A percentile compares a stretch with the other conserved stretches of the same genome.
phyloP scores from a whole-genome alignment of 30 jellyfish, hydroid and myxozoan species.

The Aurelia sp. region DNA sequence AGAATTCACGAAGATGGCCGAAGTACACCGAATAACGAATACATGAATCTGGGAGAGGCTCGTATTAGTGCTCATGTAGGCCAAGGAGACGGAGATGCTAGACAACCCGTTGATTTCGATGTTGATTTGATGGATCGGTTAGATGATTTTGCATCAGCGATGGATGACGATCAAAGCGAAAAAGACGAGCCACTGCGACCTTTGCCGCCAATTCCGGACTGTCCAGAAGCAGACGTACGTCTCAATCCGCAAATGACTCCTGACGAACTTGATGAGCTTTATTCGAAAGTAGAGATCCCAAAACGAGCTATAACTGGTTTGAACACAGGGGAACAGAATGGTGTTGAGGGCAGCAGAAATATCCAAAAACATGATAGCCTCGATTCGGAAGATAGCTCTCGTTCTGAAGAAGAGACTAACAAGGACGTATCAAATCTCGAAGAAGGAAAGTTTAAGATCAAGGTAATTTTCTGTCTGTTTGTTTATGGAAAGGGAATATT shows the following conservation, averaged over 20 bases:
- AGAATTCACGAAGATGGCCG: slow-evolving; percentile 53
- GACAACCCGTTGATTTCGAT: slow-evolving; percentile 59
- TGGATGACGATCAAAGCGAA: slow-evolving; percentile 37
- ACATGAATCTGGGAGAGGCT: slow-evolving; percentile 47
- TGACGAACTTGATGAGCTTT: slow-evolving; percentile 65
- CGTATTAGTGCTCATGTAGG: not conserved
- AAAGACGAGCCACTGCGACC: slow-evolving; percentile 45
- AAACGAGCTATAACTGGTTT: slow-evolving; percentile 5
- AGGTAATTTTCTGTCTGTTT: slow-evolving; percentile 19
- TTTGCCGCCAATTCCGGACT: slow-evolving; percentile 81
- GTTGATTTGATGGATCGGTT: slow-evolving; percentile 62
- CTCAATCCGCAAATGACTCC: slow-evolving; percentile 6
- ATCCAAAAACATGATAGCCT: not conserved
- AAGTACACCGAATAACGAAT: slow-evolving; percentile 32
- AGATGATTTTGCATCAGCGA: slow-evolving; percentile 61
- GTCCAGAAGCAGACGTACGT: slow-evolving; percentile 19
- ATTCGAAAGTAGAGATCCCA: slow-evolving; percentile 79
- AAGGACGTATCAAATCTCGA: slow-evolving; percentile 44
- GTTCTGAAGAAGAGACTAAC: slow-evolving; percentile 7
- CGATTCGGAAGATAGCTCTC: slow-evolving; percentile 18
- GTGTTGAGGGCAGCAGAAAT: not conserved
- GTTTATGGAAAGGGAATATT: too few species aligned
- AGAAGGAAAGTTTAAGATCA: slow-evolving; percentile 68
- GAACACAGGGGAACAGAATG: not conserved
- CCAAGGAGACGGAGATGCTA: not conserved